These are phyloP conservation scores for Limenitis camilla DNA, from an alignment of 2,888 invertebrate genomes.

Conservation along the genomic window DNA sequence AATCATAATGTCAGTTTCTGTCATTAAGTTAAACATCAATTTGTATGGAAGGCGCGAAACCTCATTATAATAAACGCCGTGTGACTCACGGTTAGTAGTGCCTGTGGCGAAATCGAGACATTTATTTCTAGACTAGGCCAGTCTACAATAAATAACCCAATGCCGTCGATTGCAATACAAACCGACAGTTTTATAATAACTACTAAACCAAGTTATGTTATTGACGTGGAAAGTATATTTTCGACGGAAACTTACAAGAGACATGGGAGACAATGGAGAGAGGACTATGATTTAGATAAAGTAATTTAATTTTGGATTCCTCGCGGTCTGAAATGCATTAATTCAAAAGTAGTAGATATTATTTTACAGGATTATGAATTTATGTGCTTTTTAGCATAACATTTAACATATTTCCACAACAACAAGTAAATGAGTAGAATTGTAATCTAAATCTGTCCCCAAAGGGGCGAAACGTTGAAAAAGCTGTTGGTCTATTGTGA, in stretches of 20 bases:
- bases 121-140: constrained; percentile 38
- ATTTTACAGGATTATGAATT: no score
- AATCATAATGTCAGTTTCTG: constrained; percentile 21
- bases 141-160: constrained; percentile 48
- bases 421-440: no score
- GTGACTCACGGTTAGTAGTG: constrained; percentile 29
- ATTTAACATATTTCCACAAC: no score
- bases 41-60: constrained; percentile 30
- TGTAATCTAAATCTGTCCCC: no score
- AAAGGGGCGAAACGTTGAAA: constrained; percentile 30
- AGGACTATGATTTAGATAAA: no score
- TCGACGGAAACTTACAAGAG: no score
- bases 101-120: constrained; percentile 35
- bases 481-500: constrained; percentile 41
- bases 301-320: no score
- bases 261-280: no score
- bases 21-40: constrained; percentile 25
- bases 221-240: constrained; percentile 23
- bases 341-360: no score
- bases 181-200: constrained; percentile 48
- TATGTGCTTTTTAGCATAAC: no score
- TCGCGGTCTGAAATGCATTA: no score
- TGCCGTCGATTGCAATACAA: constrained; percentile 43
- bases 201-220: constrained; percentile 22
- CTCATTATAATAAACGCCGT: constrained; percentile 30